phyloP scores from a whole-genome alignment of 2,113 vertebrate species.

The Apodemus speciosus region DNA sequence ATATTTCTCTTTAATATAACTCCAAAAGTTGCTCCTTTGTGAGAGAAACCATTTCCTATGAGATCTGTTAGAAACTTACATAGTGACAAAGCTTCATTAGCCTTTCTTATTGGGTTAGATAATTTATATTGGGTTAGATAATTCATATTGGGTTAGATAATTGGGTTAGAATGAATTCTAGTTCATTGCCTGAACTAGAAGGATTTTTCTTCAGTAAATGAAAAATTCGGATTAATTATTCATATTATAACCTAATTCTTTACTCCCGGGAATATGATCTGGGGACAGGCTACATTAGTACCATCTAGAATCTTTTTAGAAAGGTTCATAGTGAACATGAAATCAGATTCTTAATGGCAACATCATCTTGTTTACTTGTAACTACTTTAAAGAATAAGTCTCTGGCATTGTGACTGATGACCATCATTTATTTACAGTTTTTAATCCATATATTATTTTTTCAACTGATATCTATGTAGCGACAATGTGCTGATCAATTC shows the following conservation, averaged over 20 bases:
- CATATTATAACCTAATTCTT: background rate
- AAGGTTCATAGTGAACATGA: background rate
- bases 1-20: constrained; percentile 30
- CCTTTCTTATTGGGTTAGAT: constrained; percentile 5
- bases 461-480: background rate
- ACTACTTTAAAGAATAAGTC: background rate
- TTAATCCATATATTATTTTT: background rate
- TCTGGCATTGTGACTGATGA: background rate
- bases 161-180: no score
- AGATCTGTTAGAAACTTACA: background rate
- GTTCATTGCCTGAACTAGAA: background rate
- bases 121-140: no score
- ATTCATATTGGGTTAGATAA: no score
- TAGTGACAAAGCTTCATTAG: constrained; percentile 23
- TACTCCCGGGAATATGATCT: background rate
- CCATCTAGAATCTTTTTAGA: background rate
- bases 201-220: constrained; percentile 47
- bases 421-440: background rate
- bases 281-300: background rate
- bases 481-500: no score
- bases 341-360: constrained; percentile 22
- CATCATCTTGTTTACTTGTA: background rate
- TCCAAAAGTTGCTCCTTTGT: constrained; percentile 9
- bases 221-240: background rate
- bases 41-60: background rate